Evolutionary conservation across 2,888 invertebrate genomes (phyloP), one percentile per base, ranked within the genome.

Genomic region (Drosophila longiperda): DNA sequence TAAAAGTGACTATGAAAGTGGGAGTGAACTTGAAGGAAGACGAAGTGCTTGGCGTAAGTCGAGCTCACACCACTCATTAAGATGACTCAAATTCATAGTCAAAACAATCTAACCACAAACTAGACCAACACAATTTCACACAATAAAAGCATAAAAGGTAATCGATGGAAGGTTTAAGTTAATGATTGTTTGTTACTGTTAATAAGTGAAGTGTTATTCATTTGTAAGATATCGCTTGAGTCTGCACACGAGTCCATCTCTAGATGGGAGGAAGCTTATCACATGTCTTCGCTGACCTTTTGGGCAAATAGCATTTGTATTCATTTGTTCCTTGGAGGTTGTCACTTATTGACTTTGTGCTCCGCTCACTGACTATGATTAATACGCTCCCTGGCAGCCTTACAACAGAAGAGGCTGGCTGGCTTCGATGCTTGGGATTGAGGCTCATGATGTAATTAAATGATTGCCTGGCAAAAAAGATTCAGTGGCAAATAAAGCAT

Each of bases 241-340:
- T 17, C 26, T 29, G 32, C 1, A 11, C 29, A 32, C 45, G n/a
- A 11, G 11, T 7, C 53, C 65, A 38, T 66, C 66, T 48, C 65
- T 54, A 65, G 45, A 53, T 20, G 3, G 45, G 1, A 33, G 32
- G 29, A 36, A 32, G 29, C 53, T 49, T 69, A 64, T 59, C 64
- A 68, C 62, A 73, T 49, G 20, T 65, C 55, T 59, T 66, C 49
- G 45, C 58, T 53, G 48, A 23, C 45, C 33, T 42, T 54, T 52
- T 20, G 23, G 20, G 42, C 40, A 45, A 48, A 33, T 8, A 26
- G 66, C 85, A 85, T 87, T 87, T 87, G 69, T 85, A 75, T 85
- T 73, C 78, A 87, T 85, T 87, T 85, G 77, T 60, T 52, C 45
- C 45, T 62, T 54, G 72, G 55, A 60, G 67, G 45, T 53, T 54